These are phyloP conservation scores for Epinotia bilunana DNA, from an alignment of 2,888 invertebrate species.

Conservation along the genomic window DNA sequence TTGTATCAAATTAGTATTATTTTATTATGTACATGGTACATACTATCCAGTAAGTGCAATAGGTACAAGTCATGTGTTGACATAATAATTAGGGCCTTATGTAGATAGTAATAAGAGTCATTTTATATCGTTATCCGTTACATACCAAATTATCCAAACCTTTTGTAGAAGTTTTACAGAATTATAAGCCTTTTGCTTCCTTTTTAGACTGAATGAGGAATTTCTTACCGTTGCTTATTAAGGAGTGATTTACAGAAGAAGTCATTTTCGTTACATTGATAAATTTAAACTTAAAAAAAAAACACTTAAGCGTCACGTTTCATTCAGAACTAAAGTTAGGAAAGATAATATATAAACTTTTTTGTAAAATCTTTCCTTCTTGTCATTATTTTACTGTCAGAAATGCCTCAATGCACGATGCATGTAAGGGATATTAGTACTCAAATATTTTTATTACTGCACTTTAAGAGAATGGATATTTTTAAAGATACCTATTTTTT, in stretches of 20 bases:
- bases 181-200: constrained; percentile 26
- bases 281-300: neutral
- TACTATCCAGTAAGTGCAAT: constrained; percentile 63
- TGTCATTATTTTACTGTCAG: neutral
- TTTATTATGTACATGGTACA: constrained; percentile 57
- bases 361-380: neutral
- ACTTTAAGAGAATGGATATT: constrained; percentile 30
- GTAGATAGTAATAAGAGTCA: constrained; percentile 48
- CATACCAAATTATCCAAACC: constrained; percentile 52
- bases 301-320: neutral
- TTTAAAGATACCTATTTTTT: constrained; percentile 25
- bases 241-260: neutral
- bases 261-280: neutral
- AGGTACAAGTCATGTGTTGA: constrained; percentile 73
- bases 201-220: constrained; percentile 25
- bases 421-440: constrained; percentile 29
- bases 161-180: constrained; percentile 37
- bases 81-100: constrained; percentile 59
- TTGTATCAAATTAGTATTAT: constrained; percentile 53
- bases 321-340: neutral
- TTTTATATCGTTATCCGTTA: constrained; percentile 53
- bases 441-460: constrained; percentile 28
- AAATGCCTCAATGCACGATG: constrained; percentile 30
- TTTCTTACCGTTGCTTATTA: constrained; percentile 19
- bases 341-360: neutral